Evolutionary conservation across 2,113 vertebrate species (phyloP).

Genomic region (Sinocyclocheilus maitianheensis): DNA sequence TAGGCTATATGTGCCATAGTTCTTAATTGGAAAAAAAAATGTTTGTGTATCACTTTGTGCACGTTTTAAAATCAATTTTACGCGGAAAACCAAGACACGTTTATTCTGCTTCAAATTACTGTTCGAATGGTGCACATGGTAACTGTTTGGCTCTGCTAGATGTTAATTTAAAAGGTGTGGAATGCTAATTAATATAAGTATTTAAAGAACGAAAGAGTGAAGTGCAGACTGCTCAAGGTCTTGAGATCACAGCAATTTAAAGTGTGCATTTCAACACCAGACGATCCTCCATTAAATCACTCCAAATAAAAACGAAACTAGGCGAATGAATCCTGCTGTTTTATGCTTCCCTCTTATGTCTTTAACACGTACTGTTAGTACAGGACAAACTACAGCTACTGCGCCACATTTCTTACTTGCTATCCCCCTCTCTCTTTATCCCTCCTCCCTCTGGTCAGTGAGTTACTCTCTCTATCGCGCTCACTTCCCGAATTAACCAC

Average conservation of each 20-base stretch:
- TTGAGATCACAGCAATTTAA: constrained; percentile 14
- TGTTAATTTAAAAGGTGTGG: constrained; percentile 9
- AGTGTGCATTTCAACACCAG: constrained; percentile 11
- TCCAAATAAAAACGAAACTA: neutral
- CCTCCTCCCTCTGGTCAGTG: constrained; percentile 69
- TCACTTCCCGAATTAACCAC: constrained; percentile 86
- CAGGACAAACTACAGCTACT: neutral
- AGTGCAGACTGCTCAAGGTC: constrained; percentile 19
- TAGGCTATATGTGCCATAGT: neutral
- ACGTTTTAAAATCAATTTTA: neutral
- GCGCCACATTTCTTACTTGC: constrained; percentile 56
- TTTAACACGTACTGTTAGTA: neutral
- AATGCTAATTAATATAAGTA: constrained; percentile 2
- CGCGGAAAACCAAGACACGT: neutral
- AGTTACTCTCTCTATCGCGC: constrained; percentile 82
- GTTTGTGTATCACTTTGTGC: neutral
- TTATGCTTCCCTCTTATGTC: neutral
- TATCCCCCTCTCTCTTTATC: constrained; percentile 62
- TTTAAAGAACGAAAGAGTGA: neutral
- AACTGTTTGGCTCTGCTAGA: neutral
- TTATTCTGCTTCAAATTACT: neutral
- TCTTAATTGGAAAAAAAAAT: neutral
- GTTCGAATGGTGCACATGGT: neutral
- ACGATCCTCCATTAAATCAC: neutral
- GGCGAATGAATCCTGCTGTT: neutral